Conservation (phyloP, 2,113 vertebrate genomes). For the Brienomyrus longianalis region DNA sequence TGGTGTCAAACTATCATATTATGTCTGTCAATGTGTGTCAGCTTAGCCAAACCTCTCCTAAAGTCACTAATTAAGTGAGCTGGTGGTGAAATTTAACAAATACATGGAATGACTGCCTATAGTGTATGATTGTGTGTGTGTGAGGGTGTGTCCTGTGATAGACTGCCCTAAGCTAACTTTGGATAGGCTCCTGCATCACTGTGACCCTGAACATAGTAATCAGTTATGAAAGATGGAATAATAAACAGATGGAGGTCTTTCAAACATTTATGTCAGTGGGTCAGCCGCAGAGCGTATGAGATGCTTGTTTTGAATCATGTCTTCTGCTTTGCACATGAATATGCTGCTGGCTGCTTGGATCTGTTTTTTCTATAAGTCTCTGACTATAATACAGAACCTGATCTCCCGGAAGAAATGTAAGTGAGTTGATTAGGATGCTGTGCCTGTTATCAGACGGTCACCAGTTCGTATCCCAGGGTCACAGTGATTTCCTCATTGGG, state of each 20-base stretch:
- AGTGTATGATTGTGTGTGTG: background rate
- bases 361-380: background rate
- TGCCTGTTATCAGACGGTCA: background rate
- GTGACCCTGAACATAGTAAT: background rate
- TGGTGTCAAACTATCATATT: background rate
- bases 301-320: background rate
- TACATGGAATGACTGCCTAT: background rate
- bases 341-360: background rate
- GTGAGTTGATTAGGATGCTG: too few species aligned
- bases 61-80: background rate
- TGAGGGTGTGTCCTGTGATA: background rate
- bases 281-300: background rate
- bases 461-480: background rate
- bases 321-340: background rate
- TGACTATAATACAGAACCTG: background rate
- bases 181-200: background rate
- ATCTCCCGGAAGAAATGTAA: background rate
- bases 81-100: background rate
- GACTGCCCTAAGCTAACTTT: background rate
- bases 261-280: background rate
- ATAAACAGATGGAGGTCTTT: background rate
- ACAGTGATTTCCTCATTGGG: background rate
- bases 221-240: background rate
- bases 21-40: background rate
- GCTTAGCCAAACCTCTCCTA: background rate